Evolutionary conservation across 2,113 vertebrate species (phyloP).

Genomic region (Sceloporus tristichus): DNA sequence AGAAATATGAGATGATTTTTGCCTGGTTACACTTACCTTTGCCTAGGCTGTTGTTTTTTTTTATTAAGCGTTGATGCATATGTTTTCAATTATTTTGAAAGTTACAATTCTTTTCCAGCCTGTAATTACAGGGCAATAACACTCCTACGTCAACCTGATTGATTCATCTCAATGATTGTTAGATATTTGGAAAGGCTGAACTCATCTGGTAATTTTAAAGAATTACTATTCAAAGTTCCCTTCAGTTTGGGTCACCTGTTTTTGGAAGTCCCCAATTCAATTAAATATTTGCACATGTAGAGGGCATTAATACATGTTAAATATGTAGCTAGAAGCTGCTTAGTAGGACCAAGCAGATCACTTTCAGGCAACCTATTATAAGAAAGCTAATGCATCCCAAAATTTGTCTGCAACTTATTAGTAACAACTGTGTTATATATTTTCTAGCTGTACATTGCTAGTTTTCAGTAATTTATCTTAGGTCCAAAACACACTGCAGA

Average conservation of each 20-base stretch:
- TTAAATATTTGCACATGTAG: slow-evolving; percentile 46
- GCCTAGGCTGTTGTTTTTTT: slow-evolving; percentile 14
- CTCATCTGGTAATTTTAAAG: slow-evolving; percentile 59
- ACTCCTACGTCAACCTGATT: slow-evolving; percentile 69
- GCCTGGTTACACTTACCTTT: slow-evolving; percentile 57
- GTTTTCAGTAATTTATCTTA: slow-evolving; percentile 57
- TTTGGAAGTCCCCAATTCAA: slow-evolving; percentile 6
- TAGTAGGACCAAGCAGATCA: slow-evolving; percentile 38
- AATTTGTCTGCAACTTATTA: slow-evolving; percentile 41
- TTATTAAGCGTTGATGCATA: slow-evolving; percentile 58
- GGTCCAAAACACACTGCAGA: neutral
- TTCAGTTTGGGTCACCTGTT: slow-evolving; percentile 48
- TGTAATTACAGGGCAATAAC: slow-evolving; percentile 68
- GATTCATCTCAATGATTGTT: slow-evolving; percentile 72
- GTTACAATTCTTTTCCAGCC: slow-evolving; percentile 74
- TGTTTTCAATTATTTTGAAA: slow-evolving; percentile 76
- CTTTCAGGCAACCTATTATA: slow-evolving; percentile 40
- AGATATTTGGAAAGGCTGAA: slow-evolving; percentile 67
- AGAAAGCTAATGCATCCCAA: slow-evolving; percentile 38
- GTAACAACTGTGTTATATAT: slow-evolving; percentile 55
- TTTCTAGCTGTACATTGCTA: slow-evolving; percentile 62
- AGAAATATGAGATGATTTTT: slow-evolving; percentile 54
- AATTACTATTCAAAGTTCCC: slow-evolving; percentile 38
- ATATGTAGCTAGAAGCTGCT: slow-evolving; percentile 31
- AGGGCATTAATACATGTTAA: slow-evolving; percentile 46